Percentiles rank a stretch among this genome's conserved stretches.
Evolutionary conservation across 2,888 invertebrate genomes (phyloP).

Genomic region (Cheilosia impressa): DNA sequence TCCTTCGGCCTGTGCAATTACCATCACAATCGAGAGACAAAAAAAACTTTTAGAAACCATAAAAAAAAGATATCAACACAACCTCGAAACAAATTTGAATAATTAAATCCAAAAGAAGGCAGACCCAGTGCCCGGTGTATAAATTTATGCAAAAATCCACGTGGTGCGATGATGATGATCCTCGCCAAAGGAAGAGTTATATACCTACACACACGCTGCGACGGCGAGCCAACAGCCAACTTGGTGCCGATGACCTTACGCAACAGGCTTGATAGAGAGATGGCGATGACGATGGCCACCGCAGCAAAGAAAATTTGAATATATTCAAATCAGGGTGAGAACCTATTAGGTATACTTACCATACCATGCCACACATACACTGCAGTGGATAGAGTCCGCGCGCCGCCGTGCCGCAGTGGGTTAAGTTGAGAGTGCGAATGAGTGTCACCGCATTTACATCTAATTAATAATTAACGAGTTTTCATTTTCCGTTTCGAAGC

Average conservation of each 20-base stretch:
- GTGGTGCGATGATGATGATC: slow-evolving; percentile 69
- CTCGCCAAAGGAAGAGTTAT: slow-evolving; percentile 62
- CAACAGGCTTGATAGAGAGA: slow-evolving; percentile 65
- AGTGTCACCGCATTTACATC: slow-evolving; percentile 71
- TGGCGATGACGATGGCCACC: slow-evolving; percentile 43
- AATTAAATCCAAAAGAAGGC: slow-evolving; percentile 70
- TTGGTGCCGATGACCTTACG: slow-evolving; percentile 72
- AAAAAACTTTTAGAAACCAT: slow-evolving; percentile 33
- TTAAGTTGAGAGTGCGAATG: slow-evolving; percentile 38
- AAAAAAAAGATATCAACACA: no score
- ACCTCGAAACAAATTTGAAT: slow-evolving; percentile 70
- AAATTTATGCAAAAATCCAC: slow-evolving; percentile 76
- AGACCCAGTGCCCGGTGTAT: slow-evolving; percentile 63
- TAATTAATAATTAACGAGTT: slow-evolving; percentile 75
- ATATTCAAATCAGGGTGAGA: slow-evolving; percentile 75
- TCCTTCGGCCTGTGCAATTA: slow-evolving; percentile 67
- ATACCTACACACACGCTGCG: neutral
- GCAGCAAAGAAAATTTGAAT: slow-evolving; percentile 72
- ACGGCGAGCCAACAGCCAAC: slow-evolving; percentile 28
- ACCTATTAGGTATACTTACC: slow-evolving; percentile 67
- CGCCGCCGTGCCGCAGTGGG: neutral
- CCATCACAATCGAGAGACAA: slow-evolving; percentile 54
- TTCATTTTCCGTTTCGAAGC: slow-evolving; percentile 48
- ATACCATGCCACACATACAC: slow-evolving; percentile 8
- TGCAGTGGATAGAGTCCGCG: neutral